These are phyloP conservation scores for Isichthys henryi DNA, from an alignment of 2,113 vertebrate species.

Conservation along the genomic window DNA sequence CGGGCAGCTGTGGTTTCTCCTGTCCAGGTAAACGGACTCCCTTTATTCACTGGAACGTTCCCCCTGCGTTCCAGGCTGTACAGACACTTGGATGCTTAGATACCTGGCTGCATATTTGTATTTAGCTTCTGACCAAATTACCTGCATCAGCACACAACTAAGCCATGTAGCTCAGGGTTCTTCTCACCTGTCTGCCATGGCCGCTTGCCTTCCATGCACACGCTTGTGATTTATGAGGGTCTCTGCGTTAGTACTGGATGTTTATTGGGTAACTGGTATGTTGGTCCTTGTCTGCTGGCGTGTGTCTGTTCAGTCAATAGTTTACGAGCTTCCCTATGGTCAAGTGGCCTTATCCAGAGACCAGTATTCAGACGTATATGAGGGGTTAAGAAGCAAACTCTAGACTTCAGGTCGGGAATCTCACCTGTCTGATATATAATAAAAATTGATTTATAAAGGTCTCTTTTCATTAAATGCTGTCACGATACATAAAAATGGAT, in stretches of 20 bases:
- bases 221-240: not conserved
- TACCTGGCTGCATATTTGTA: not conserved
- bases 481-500: not conserved
- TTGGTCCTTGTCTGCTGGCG: not conserved
- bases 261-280: not conserved
- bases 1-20: slow-evolving; percentile 78
- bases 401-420: not conserved
- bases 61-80: not conserved
- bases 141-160: not conserved
- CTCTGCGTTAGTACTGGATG: not conserved
- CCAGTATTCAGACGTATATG: not conserved
- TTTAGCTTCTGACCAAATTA: not conserved
- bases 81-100: not conserved
- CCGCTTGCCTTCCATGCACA: not conserved
- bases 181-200: not conserved
- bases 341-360: not conserved
- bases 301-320: not conserved
- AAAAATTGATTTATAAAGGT: not conserved
- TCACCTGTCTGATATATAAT: not conserved
- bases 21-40: slow-evolving; percentile 65
- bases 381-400: not conserved
- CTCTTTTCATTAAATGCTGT: not conserved
- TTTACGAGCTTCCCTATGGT: not conserved
- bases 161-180: not conserved
- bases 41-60: not conserved